These are phyloP conservation scores for Lochmaea capreae DNA, from an alignment of 2,888 invertebrate species.

Conservation along the genomic window DNA sequence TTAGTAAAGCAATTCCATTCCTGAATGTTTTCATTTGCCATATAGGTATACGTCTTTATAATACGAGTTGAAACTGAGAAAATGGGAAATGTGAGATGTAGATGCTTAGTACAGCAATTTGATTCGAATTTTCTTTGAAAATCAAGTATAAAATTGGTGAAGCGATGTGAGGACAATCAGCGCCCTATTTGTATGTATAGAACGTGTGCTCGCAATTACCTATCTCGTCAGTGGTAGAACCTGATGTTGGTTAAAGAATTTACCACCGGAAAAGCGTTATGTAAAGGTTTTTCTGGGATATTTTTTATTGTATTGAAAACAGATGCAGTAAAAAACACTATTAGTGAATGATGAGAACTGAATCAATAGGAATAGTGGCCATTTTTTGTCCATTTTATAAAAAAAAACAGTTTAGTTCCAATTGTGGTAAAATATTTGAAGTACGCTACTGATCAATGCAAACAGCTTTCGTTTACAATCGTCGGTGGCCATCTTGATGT, in stretches of 20 bases:
- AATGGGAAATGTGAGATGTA: slow-evolving; percentile 29
- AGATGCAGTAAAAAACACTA: too few species aligned
- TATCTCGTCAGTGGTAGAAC: slow-evolving; percentile 32
- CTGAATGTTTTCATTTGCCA: not conserved
- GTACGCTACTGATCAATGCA: slow-evolving; percentile 13
- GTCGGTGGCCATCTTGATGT: slow-evolving; percentile 50
- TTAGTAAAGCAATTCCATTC: not conserved
- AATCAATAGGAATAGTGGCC: too few species aligned
- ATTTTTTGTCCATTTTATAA: too few species aligned
- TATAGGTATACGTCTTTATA: slow-evolving; percentile 5
- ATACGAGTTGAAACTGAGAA: slow-evolving; percentile 3
- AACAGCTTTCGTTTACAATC: slow-evolving; percentile 36
- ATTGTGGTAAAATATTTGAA: not conserved
- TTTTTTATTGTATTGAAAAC: too few species aligned
- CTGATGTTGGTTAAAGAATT: not conserved
- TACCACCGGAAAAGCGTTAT: not conserved
- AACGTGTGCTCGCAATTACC: slow-evolving; percentile 57
- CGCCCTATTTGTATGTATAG: slow-evolving; percentile 61
- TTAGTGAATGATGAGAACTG: too few species aligned
- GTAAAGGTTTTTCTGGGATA: not conserved
- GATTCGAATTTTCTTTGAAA: slow-evolving; percentile 43
- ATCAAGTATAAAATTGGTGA: slow-evolving; percentile 43
- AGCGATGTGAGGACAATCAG: slow-evolving; percentile 49
- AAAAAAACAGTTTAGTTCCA: too few species aligned
- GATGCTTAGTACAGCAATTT: slow-evolving; percentile 35